Evolutionary conservation across 1,140 invertebrate species (phyloP).

Genomic region (Drosophila sucinea): DNA sequence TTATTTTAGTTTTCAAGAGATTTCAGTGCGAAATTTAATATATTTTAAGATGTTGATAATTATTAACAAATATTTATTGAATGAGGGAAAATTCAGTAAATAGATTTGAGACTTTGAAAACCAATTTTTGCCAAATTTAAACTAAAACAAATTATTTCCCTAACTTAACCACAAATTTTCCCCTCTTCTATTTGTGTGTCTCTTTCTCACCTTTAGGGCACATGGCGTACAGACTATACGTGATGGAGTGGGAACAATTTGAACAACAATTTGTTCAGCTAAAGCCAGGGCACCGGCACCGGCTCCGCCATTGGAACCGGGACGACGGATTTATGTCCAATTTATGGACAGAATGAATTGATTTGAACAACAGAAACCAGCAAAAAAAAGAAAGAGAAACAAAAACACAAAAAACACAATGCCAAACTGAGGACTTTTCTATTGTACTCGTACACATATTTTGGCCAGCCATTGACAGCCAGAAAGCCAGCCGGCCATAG

Average conservation of each 20-base stretch:
- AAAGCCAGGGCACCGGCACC: conserved; percentile 45
- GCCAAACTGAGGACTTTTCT: conserved; percentile 75
- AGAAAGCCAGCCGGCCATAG: conserved; percentile 14
- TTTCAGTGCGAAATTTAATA: too few relatives aligned
- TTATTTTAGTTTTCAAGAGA: too few relatives aligned
- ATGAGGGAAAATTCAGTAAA: too few relatives aligned
- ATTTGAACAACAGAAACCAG: conserved; percentile 44
- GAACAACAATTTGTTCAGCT: conserved; percentile 83
- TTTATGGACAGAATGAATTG: conserved; percentile 26
- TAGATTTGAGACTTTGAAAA: too few relatives aligned
- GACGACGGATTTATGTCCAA: conserved; percentile 19
- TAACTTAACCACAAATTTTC: conserved; percentile 34
- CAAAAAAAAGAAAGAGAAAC: conserved; percentile 21
- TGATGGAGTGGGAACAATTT: conserved; percentile 83
- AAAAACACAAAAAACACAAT: conserved; percentile 54
- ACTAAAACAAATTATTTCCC: background rate
- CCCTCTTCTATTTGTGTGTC: conserved; percentile 34
- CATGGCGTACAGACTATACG: conserved; percentile 83
- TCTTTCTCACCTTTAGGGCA: conserved; percentile 59
- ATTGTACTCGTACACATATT: conserved; percentile 7
- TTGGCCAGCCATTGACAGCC: conserved; percentile 34
- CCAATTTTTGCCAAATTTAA: background rate
- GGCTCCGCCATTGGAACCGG: background rate
- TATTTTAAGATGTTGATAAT: too few relatives aligned
- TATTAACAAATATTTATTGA: too few relatives aligned